Conservation (phyloP, 2,797 vertebrate genomes). For the Pseudomugil tenellus region DNA sequence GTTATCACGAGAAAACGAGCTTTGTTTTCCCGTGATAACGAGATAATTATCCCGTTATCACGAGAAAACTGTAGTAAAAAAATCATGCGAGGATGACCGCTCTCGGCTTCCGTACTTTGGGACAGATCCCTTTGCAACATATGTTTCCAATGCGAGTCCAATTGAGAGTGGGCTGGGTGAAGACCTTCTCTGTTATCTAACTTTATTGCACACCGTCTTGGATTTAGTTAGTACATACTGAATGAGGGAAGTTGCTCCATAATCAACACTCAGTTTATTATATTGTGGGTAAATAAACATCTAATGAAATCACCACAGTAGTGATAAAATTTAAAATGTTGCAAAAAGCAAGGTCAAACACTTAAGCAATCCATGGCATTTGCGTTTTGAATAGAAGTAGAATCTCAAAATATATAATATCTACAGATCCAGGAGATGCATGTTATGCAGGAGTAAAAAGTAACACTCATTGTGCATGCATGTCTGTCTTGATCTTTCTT, state of each 20-base stretch:
- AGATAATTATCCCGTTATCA: no score
- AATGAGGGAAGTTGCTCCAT: background rate
- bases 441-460: background rate
- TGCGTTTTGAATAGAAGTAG: background rate
- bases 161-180: background rate
- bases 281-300: background rate
- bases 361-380: background rate
- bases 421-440: background rate
- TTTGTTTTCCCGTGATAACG: no score
- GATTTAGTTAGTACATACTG: background rate
- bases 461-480: constrained; percentile 9
- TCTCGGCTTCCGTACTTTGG: background rate
- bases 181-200: background rate
- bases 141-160: background rate
- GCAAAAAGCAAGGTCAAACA: background rate
- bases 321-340: background rate
- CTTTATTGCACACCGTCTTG: background rate
- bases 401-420: background rate
- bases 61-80: no score
- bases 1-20: no score
- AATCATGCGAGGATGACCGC: no score
- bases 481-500: constrained; percentile 7
- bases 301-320: background rate
- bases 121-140: background rate
- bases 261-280: background rate